These are phyloP conservation scores for Mesorhabditis sp. DNA, from an alignment of 2,888 invertebrate species.

Conservation along the genomic window DNA sequence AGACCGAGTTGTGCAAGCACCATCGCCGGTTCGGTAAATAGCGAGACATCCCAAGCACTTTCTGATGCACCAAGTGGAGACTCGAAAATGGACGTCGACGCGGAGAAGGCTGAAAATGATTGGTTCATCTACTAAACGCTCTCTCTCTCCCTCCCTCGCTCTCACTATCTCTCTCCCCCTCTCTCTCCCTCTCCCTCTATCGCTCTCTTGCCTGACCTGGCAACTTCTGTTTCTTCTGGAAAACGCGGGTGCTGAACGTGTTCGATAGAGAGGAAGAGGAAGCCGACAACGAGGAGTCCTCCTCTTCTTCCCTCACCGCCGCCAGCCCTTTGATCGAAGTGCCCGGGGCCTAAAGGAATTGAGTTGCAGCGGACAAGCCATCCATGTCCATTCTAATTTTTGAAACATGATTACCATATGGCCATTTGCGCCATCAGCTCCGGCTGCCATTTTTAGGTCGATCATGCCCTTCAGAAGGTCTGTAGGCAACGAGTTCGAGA, in stretches of 20 bases:
- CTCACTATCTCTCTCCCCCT: too few relatives aligned
- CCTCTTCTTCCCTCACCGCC: conserved; percentile 47
- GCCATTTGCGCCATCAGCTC: neutral
- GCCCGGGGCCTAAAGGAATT: neutral
- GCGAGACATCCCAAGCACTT: conserved; percentile 47
- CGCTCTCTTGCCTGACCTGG: neutral
- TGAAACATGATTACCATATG: neutral
- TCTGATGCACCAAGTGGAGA: conserved; percentile 26
- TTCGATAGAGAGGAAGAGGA: conserved; percentile 15
- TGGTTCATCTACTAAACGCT: neutral
- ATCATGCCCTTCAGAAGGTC: conserved; percentile 38
- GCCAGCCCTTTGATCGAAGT: conserved; percentile 19
- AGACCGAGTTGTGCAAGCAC: conserved; percentile 53
- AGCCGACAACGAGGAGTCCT: conserved; percentile 23
- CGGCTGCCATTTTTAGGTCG: neutral
- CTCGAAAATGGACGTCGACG: conserved; percentile 39
- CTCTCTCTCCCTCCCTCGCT: too few relatives aligned
- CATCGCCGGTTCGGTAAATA: conserved; percentile 48
- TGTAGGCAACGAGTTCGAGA: conserved; percentile 53
- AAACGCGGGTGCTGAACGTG: neutral
- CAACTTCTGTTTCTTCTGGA: neutral
- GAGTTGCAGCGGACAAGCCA: neutral
- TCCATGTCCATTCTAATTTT: neutral
- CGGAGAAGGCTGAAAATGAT: conserved; percentile 28
- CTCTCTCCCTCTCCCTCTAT: too few relatives aligned